These are phyloP conservation scores for Esox masquinongy DNA, from an alignment of 2,797 vertebrate genomes.

Conservation along the genomic window DNA sequence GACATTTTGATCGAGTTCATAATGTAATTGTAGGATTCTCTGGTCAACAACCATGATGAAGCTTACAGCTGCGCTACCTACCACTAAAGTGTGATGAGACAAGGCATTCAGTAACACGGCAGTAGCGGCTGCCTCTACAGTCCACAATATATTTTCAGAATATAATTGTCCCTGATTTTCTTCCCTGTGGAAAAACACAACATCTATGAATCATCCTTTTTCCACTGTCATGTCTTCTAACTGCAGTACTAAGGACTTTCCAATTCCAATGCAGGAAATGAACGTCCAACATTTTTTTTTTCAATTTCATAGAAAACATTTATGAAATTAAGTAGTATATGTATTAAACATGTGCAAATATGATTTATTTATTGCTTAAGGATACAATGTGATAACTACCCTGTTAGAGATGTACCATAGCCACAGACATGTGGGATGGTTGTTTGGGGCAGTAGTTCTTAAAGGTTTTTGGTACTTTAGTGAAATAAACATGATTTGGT, in stretches of 20 bases:
- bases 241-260: neutral
- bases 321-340: conserved; percentile 6
- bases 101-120: neutral
- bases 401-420: neutral
- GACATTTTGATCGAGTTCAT: no score
- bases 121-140: neutral
- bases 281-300: neutral
- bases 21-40: neutral
- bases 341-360: neutral
- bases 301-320: neutral
- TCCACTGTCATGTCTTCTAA: neutral
- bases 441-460: neutral
- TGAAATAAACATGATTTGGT: no score
- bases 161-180: neutral
- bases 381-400: neutral
- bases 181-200: neutral
- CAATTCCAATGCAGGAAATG: neutral
- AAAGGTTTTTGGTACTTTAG: neutral
- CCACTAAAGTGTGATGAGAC: neutral
- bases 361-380: neutral
- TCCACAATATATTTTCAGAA: neutral
- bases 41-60: no score
- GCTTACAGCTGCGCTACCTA: no score
- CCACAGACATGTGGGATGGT: neutral
- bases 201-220: neutral